A percentile compares a stretch with the other conserved stretches of the same genome.
Evolutionary conservation across 2,797 vertebrate species (phyloP).

Genomic region (Eleutherodactylus coqui): DNA sequence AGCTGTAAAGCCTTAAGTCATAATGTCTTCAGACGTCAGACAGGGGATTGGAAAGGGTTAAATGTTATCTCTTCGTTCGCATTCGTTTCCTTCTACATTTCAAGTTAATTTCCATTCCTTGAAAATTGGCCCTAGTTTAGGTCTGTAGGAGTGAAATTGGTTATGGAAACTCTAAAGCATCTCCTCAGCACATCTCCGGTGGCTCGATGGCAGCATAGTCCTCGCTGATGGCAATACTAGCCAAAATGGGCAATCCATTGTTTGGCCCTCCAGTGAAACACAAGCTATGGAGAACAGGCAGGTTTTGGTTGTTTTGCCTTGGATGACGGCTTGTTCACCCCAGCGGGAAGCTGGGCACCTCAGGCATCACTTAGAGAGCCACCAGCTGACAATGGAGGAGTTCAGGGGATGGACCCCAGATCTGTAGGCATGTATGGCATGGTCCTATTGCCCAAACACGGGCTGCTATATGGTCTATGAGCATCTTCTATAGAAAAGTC

Average conservation of each 20-base stretch:
- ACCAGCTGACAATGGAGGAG: background rate
- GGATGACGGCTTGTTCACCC: background rate
- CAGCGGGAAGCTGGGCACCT: background rate
- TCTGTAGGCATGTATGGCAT: background rate
- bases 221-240: too few relatives aligned
- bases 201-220: too few relatives aligned
- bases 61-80: background rate
- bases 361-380: background rate
- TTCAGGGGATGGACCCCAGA: background rate
- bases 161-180: too few relatives aligned
- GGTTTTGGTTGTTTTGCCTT: too few relatives aligned
- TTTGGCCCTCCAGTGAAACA: too few relatives aligned
- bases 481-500: background rate
- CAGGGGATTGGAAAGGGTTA: too few relatives aligned
- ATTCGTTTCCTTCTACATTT: background rate
- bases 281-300: too few relatives aligned
- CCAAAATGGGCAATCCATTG: too few relatives aligned
- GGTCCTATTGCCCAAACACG: background rate
- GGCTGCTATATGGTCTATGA: background rate
- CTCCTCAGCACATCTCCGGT: too few relatives aligned
- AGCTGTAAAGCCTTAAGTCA: too few relatives aligned
- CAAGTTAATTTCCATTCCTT: background rate
- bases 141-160: background rate
- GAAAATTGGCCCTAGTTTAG: background rate
- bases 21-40: too few relatives aligned